phyloP scores from a whole-genome alignment of 2,888 invertebrate genomes.

The Luperina testacea region DNA sequence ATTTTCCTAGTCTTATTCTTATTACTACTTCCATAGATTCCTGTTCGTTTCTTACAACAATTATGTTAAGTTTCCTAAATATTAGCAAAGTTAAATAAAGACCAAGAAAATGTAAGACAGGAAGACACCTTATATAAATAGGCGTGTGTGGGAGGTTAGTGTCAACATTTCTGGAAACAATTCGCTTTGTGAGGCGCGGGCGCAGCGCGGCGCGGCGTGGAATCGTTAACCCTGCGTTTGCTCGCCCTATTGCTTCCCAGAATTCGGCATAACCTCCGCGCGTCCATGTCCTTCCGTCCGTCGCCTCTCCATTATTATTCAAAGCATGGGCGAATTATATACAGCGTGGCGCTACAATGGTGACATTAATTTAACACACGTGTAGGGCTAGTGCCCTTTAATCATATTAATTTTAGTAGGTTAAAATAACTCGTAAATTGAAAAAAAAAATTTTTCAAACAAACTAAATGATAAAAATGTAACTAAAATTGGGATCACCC shows the following conservation, averaged over 20 bases:
- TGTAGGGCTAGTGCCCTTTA: too few relatives aligned
- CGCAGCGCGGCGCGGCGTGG: constrained; percentile 29
- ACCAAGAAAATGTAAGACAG: constrained; percentile 14
- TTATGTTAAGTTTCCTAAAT: constrained; percentile 27
- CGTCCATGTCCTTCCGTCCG: constrained; percentile 69
- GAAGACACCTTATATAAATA: constrained; percentile 40
- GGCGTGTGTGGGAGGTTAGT: constrained; percentile 49
- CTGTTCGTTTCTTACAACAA: constrained; percentile 11
- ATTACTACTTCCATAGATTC: constrained; percentile 13
- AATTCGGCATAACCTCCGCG: constrained; percentile 68
- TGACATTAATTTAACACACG: too few relatives aligned
- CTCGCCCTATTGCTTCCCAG: constrained; percentile 65
- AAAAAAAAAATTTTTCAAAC: too few relatives aligned
- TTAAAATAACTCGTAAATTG: too few relatives aligned
- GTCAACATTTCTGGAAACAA: constrained; percentile 60
- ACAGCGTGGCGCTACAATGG: too few relatives aligned
- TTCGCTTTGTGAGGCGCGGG: constrained; percentile 45
- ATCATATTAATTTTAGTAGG: too few relatives aligned
- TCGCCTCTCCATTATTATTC: constrained; percentile 67
- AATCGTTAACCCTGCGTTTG: constrained; percentile 52
- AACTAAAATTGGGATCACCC: too few relatives aligned
- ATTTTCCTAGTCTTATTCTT: constrained; percentile 10
- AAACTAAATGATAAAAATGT: too few relatives aligned
- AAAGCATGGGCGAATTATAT: constrained; percentile 56
- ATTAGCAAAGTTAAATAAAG: constrained; percentile 10